Evolutionary conservation across 2,797 vertebrate genomes (phyloP).

Genomic region (Natrix natrix): DNA sequence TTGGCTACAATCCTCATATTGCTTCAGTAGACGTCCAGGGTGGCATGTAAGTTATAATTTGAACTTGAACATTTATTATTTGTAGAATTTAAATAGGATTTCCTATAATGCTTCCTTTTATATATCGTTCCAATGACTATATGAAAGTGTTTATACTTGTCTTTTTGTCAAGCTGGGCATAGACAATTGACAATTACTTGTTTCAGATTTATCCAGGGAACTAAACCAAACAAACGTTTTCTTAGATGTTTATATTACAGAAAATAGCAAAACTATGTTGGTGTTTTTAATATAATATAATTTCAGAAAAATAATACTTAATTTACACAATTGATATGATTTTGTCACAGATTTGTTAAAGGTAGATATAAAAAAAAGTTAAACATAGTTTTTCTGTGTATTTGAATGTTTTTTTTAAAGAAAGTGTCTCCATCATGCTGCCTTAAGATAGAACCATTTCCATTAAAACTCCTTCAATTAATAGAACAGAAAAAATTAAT

Average conservation of each 20-base stretch:
- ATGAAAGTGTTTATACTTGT: background rate
- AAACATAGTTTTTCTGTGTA: background rate
- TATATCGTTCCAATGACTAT: background rate
- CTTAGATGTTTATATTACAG: background rate
- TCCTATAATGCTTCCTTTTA: background rate
- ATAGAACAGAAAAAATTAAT: background rate
- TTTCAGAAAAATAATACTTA: background rate
- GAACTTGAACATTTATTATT: slow-evolving; percentile 11
- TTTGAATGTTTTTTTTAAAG: background rate
- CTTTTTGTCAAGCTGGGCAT: background rate
- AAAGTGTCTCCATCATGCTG: background rate
- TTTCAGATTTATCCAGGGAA: background rate
- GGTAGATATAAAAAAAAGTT: background rate
- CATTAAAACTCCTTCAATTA: background rate
- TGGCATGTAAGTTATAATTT: slow-evolving; percentile 82
- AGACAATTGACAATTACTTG: background rate
- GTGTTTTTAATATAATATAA: background rate
- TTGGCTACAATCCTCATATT: slow-evolving; percentile 77
- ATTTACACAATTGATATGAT: background rate
- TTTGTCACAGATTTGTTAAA: background rate
- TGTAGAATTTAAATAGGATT: slow-evolving; percentile 4
- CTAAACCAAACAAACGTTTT: background rate
- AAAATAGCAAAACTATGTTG: background rate
- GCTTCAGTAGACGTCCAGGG: slow-evolving; percentile 88
- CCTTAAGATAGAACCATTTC: background rate